phyloP scores from a whole-genome alignment of 2,113 vertebrate species.

The Chaetura pelagica region DNA sequence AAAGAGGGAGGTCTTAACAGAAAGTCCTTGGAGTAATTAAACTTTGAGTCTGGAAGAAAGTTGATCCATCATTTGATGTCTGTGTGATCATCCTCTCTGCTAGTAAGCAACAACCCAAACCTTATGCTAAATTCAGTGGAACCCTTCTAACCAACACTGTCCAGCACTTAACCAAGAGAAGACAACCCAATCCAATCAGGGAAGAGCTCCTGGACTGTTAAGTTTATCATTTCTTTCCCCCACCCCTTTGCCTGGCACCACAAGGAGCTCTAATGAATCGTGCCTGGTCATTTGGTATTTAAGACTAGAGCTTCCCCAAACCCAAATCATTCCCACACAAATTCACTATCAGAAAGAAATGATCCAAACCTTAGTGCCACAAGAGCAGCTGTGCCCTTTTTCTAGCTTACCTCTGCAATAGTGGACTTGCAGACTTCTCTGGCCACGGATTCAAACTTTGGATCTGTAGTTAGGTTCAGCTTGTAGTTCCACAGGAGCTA shows the following conservation, averaged over 20 bases:
- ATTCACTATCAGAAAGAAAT: not conserved
- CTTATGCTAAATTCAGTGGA: not conserved
- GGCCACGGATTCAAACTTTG: conserved; percentile 96
- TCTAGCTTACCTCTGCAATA: conserved; percentile 85
- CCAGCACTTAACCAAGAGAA: not conserved
- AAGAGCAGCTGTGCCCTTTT: not conserved
- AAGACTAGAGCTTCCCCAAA: not conserved
- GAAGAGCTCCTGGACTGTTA: not conserved
- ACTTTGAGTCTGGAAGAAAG: not conserved
- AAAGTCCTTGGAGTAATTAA: not conserved
- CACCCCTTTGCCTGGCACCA: not conserved
- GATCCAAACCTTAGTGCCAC: not conserved
- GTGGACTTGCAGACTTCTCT: conserved; percentile 94
- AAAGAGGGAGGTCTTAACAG: not conserved
- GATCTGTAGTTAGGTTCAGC: conserved; percentile 92
- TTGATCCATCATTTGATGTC: not conserved
- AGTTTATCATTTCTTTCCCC: not conserved
- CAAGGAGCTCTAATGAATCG: not conserved
- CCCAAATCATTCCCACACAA: not conserved
- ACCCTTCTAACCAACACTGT: not conserved
- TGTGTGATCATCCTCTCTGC: not conserved
- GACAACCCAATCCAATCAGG: not conserved
- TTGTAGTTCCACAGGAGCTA: conserved; percentile 98
- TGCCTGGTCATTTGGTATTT: not conserved
- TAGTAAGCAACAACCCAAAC: not conserved